These are phyloP conservation scores for Seladonia tumulorum DNA, from an alignment of 2,888 invertebrate species.

Conservation along the genomic window DNA sequence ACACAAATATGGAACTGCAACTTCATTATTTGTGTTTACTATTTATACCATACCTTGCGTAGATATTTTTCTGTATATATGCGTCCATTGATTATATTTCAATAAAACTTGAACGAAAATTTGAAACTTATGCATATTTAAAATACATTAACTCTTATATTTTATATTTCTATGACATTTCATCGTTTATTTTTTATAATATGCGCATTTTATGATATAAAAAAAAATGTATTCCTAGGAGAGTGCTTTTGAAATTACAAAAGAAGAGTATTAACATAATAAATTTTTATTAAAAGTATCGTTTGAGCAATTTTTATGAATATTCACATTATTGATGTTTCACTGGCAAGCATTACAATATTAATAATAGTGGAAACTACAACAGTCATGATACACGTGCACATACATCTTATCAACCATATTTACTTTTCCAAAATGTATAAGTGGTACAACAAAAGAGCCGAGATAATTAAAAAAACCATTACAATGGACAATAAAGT, in stretches of 20 bases:
- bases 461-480: conserved; percentile 22
- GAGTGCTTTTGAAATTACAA: background rate
- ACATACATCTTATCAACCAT: conserved; percentile 6
- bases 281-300: conserved; percentile 63
- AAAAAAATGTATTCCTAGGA: background rate
- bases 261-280: background rate
- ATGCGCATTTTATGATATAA: background rate
- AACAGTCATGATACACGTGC: conserved; percentile 18
- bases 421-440: conserved; percentile 14
- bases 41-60: conserved; percentile 3
- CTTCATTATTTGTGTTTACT: conserved; percentile 19
- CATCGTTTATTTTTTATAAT: background rate
- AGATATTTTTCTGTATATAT: background rate
- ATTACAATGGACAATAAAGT: conserved; percentile 5
- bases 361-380: conserved; percentile 18
- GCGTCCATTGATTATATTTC: conserved; percentile 10
- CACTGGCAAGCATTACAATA: conserved; percentile 67
- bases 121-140: background rate
- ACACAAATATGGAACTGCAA: conserved; percentile 13
- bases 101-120: background rate
- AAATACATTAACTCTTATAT: background rate
- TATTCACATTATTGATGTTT: conserved; percentile 59
- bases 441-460: conserved; percentile 30
- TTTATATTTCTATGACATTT: background rate
- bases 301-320: conserved; percentile 76